These are phyloP conservation scores for Amblyraja radiata DNA, from an alignment of 2,797 vertebrate species.

Conservation along the genomic window DNA sequence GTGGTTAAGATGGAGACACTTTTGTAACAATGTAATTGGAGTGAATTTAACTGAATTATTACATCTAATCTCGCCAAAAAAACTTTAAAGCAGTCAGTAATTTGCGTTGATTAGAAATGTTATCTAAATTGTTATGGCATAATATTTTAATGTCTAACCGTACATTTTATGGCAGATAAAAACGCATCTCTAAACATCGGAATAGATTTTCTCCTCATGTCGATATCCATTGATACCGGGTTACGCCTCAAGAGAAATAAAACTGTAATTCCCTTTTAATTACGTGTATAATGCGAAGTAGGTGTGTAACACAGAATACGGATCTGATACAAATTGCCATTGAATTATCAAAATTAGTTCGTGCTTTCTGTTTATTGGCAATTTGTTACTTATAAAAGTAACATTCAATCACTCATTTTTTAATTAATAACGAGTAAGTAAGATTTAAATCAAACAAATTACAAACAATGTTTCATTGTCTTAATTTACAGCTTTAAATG, in stretches of 20 bases:
- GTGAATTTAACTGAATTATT: not conserved
- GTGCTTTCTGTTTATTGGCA: not conserved
- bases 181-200: not conserved
- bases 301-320: not conserved
- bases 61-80: not conserved
- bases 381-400: too few relatives aligned
- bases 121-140: not conserved
- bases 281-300: not conserved
- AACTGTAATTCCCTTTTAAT: not conserved
- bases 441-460: not conserved
- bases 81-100: not conserved
- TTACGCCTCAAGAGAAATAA: not conserved
- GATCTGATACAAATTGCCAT: not conserved
- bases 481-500: not conserved
- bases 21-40: conserved; percentile 20
- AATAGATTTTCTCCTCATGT: not conserved
- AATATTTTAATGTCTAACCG: not conserved
- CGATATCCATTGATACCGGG: not conserved
- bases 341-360: not conserved
- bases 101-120: not conserved
- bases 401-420: not conserved
- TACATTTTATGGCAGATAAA: not conserved
- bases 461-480: not conserved
- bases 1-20: not conserved
- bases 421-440: not conserved